Conservation (phyloP, 2,797 vertebrate species). For the Phoeniculus purpureus region DNA sequence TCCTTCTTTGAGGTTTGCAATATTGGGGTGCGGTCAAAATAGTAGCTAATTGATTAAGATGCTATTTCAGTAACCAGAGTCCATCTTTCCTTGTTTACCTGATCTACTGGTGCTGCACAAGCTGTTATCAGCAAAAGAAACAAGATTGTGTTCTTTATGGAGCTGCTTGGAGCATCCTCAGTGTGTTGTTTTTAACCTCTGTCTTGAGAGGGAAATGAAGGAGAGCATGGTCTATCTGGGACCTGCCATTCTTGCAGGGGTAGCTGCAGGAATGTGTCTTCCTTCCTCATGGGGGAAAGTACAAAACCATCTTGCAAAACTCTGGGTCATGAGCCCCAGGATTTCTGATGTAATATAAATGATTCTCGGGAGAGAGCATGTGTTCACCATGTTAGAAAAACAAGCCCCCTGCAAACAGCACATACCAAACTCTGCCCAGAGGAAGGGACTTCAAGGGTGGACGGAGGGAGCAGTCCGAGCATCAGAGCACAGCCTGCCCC, state of each 20-base stretch:
- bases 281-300: conserved; percentile 54
- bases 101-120: neutral
- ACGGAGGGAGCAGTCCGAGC: conserved; percentile 39
- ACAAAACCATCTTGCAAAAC: conserved; percentile 71
- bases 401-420: conserved; percentile 77
- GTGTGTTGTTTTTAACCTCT: conserved; percentile 10
- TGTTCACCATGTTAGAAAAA: conserved; percentile 98
- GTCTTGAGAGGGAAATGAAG: conserved; percentile 10
- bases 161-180: neutral
- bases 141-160: neutral
- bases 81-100: neutral
- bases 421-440: conserved; percentile 64
- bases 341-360: conserved; percentile 90
- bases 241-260: conserved; percentile 28
- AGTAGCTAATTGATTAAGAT: neutral
- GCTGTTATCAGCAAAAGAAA: neutral
- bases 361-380: conserved; percentile 87
- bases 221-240: conserved; percentile 13
- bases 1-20: neutral
- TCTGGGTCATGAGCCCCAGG: conserved; percentile 74
- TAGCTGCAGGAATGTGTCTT: conserved; percentile 54
- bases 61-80: neutral
- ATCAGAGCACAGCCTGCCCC: conserved; percentile 58
- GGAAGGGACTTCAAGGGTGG: conserved; percentile 70
- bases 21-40: neutral